Conservation (phyloP, 2,797 vertebrate species). For the Darevskia mixta region DNA sequence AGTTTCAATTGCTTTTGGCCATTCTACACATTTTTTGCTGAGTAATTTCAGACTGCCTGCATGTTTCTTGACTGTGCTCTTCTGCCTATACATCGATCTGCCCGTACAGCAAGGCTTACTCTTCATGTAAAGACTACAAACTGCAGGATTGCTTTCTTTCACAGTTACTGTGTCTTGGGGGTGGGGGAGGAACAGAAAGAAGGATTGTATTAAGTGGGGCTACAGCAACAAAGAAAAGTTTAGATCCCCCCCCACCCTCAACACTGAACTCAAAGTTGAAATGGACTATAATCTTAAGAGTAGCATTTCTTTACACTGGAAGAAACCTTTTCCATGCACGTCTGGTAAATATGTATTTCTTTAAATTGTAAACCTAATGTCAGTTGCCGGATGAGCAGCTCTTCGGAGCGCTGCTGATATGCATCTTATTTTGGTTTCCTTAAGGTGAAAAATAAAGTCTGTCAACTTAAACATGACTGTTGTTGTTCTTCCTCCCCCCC, state of each 20-base stretch:
- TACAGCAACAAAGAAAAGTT: not conserved
- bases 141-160: not conserved
- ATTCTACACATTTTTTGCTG: not conserved
- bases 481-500: not conserved
- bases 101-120: not conserved
- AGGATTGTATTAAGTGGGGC: not conserved
- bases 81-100: not conserved
- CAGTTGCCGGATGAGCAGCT: not conserved
- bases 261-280: not conserved
- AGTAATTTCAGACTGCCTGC: not conserved
- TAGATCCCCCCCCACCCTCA: not conserved
- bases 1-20: not conserved
- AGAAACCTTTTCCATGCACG: constrained; percentile 19
- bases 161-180: not conserved
- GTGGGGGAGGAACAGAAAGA: not conserved
- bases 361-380: not conserved
- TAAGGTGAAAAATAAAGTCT: constrained; percentile 3
- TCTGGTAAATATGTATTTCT: constrained; percentile 23
- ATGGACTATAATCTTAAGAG: not conserved
- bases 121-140: not conserved
- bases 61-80: not conserved
- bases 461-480: not conserved
- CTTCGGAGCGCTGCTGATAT: not conserved
- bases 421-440: constrained; percentile 14
- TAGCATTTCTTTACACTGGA: not conserved